phyloP scores from a whole-genome alignment of 2,113 vertebrate genomes.

The Microcebus tavaratra region DNA sequence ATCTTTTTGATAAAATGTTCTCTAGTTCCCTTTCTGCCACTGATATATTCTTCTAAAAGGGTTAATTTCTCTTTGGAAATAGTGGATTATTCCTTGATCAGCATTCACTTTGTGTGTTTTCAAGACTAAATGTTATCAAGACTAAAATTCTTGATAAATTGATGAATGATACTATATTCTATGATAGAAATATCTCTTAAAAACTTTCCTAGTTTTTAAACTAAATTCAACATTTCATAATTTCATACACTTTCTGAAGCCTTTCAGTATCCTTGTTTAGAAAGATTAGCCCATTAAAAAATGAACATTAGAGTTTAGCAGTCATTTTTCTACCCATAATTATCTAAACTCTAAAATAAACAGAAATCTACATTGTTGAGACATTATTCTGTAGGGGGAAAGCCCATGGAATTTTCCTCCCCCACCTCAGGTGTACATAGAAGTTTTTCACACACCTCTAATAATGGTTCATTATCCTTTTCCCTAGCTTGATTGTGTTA shows the following conservation, averaged over 20 bases:
- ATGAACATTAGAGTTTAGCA: neutral
- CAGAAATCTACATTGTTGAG: neutral
- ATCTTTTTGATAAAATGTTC: neutral
- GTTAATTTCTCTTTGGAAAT: neutral
- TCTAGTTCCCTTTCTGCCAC: neutral
- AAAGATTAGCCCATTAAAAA: neutral
- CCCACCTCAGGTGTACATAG: rapidly evolving
- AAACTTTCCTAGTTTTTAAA: neutral
- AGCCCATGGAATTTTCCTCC: rapidly evolving
- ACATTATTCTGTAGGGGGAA: neutral
- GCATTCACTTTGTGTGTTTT: neutral
- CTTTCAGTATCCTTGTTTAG: neutral
- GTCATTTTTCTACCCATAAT: neutral
- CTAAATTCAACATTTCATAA: neutral
- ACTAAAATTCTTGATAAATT: neutral
- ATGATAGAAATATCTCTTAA: neutral
- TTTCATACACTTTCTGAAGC: neutral
- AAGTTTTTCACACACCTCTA: neutral
- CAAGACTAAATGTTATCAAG: neutral
- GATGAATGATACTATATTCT: neutral
- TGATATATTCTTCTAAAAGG: neutral
- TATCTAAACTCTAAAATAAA: neutral
- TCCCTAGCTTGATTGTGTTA: neutral
- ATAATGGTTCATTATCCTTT: neutral
- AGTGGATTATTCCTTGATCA: neutral